Conservation (phyloP, 2,888 invertebrate genomes). For the Cheilosia variabilis region DNA sequence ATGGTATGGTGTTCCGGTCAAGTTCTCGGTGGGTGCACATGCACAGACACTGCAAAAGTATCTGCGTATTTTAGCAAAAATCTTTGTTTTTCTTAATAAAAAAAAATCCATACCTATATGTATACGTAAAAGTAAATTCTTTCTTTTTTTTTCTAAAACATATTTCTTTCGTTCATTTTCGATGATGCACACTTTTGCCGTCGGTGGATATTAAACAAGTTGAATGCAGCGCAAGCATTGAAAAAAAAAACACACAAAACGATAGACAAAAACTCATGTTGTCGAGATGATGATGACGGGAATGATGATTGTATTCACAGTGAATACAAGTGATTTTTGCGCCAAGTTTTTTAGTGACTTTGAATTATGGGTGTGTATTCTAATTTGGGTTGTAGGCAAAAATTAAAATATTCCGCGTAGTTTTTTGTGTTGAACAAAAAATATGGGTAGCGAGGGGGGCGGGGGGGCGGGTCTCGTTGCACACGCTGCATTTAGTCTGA, state of each 20-base stretch:
- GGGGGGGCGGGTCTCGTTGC: conserved; percentile 13
- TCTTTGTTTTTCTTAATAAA: conserved; percentile 59
- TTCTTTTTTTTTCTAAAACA: conserved; percentile 8
- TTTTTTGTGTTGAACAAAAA: conserved; percentile 54
- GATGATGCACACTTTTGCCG: conserved; percentile 61
- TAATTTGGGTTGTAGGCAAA: conserved; percentile 52
- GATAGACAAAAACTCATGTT: conserved; percentile 27
- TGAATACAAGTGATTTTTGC: conserved; percentile 55
- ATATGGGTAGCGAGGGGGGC: not conserved
- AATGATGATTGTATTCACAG: conserved; percentile 56
- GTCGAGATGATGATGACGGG: conserved; percentile 57
- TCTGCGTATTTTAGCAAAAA: conserved; percentile 68
- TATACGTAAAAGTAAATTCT: not conserved
- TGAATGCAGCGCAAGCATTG: conserved; percentile 23
- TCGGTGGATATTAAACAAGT: conserved; percentile 45
- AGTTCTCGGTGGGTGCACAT: conserved; percentile 72
- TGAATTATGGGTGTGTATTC: conserved; percentile 64
- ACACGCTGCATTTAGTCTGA: conserved; percentile 53
- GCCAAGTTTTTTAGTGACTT: conserved; percentile 75
- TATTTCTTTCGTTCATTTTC: conserved; percentile 6
- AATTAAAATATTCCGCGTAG: conserved; percentile 36
- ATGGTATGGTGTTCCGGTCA: conserved; percentile 65
- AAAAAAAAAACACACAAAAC: conserved; percentile 1
- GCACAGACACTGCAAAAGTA: conserved; percentile 50
- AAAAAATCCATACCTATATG: conserved; percentile 10